Evolutionary conservation across 2,797 vertebrate species (phyloP).

Genomic region (Crenichthys baileyi): DNA sequence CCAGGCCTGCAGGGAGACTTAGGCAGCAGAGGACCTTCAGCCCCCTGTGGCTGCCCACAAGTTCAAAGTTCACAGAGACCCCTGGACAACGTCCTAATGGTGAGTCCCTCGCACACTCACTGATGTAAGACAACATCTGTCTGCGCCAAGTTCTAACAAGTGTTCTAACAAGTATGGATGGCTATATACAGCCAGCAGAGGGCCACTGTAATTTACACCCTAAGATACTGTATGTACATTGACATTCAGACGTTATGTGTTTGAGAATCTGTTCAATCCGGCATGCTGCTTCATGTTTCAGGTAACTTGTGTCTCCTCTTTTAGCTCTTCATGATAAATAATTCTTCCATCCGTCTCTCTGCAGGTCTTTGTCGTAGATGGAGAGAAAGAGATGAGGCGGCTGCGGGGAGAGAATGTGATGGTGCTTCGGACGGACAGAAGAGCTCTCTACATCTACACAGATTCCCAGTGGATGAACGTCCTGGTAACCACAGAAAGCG

Average conservation of each 20-base stretch:
- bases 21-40: conserved; percentile 44
- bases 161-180: background rate
- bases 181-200: background rate
- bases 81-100: conserved; percentile 31
- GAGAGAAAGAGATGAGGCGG: conserved; percentile 60
- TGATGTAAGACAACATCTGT: too few relatives aligned
- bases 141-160: background rate
- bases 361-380: conserved; percentile 62
- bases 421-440: conserved; percentile 66
- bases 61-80: background rate
- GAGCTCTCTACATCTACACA: conserved; percentile 60
- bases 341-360: background rate
- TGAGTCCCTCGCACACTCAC: conserved; percentile 28
- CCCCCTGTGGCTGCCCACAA: conserved; percentile 53
- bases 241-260: background rate
- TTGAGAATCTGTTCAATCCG: background rate
- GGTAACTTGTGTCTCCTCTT: background rate
- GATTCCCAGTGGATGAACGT: conserved; percentile 72
- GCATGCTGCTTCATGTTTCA: background rate
- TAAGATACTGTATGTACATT: background rate
- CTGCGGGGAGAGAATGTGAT: conserved; percentile 61
- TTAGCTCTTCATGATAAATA: background rate
- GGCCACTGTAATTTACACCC: background rate
- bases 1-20: conserved; percentile 57
- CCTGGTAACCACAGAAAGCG: conserved; percentile 40